Conservation (phyloP, 2,797 vertebrate species). For the Argyrosomus regius region DNA sequence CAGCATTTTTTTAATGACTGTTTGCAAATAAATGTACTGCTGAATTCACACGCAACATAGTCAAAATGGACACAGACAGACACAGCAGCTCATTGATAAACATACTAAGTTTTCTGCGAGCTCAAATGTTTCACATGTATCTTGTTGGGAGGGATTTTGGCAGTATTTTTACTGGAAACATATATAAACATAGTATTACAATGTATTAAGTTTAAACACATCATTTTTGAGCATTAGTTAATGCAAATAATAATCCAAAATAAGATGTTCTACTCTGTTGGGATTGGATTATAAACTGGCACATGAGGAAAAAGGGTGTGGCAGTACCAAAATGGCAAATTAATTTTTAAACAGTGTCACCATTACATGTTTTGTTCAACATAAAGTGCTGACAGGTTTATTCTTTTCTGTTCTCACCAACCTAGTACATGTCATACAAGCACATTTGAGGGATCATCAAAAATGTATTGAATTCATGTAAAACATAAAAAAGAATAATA, state of each 20-base stretch:
- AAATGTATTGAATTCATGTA: too few relatives aligned
- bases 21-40: not conserved
- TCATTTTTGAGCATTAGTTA: too few relatives aligned
- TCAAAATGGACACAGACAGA: not conserved
- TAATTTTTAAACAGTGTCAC: too few relatives aligned
- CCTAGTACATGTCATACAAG: not conserved
- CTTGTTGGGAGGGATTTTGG: not conserved
- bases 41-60: not conserved
- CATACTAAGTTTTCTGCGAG: not conserved
- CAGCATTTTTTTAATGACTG: not conserved
- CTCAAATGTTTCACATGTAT: not conserved
- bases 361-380: too few relatives aligned
- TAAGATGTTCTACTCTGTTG: too few relatives aligned
- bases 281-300: not conserved
- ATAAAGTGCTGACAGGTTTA: not conserved
- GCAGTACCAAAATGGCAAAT: not conserved
- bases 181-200: too few relatives aligned
- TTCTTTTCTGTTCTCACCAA: not conserved
- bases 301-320: not conserved
- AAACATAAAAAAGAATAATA: too few relatives aligned
- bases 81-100: not conserved
- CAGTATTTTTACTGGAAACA: too few relatives aligned
- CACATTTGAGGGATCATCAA: too few relatives aligned
- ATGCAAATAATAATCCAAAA: too few relatives aligned
- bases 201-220: too few relatives aligned